phyloP scores from a whole-genome alignment of 2,113 vertebrate species.

The Abramis brama region DNA sequence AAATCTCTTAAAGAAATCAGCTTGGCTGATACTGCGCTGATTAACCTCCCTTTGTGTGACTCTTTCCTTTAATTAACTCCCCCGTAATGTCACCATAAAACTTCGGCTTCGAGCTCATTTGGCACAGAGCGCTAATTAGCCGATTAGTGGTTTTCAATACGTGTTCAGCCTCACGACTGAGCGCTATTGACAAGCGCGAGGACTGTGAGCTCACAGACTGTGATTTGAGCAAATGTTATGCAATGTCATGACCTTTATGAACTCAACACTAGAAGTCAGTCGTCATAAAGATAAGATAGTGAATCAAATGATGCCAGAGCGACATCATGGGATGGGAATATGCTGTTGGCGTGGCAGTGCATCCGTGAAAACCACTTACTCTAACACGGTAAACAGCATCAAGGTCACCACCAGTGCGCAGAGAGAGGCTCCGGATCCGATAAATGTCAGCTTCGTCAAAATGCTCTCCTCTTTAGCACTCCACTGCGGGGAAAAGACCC shows the following conservation, averaged over 20 bases:
- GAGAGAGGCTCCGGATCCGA: constrained; percentile 80
- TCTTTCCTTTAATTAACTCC: constrained; percentile 73
- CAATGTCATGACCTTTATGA: background rate
- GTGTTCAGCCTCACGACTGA: constrained; percentile 47
- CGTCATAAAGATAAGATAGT: background rate
- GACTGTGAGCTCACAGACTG: constrained; percentile 19
- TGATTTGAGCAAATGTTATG: constrained; percentile 1
- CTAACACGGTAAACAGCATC: constrained; percentile 81
- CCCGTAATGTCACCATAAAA: constrained; percentile 70
- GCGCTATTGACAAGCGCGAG: constrained; percentile 32
- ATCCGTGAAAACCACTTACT: constrained; percentile 72
- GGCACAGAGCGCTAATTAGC: constrained; percentile 73
- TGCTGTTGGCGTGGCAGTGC: constrained; percentile 2
- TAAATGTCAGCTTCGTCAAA: constrained; percentile 81
- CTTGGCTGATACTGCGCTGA: constrained; percentile 52
- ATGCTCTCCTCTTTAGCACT: constrained; percentile 73
- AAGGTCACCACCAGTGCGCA: constrained; percentile 81
- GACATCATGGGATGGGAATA: background rate
- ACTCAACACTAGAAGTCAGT: constrained; percentile 2
- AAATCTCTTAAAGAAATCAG: constrained; percentile 66
- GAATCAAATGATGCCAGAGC: constrained; percentile 3
- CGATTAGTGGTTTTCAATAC: constrained; percentile 74
- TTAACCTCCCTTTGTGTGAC: constrained; percentile 66
- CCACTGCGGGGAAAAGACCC: constrained; percentile 68
- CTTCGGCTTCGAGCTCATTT: constrained; percentile 56